Evolutionary conservation across 2,888 invertebrate genomes (phyloP).

Genomic region (Ectropis crepuscularia): DNA sequence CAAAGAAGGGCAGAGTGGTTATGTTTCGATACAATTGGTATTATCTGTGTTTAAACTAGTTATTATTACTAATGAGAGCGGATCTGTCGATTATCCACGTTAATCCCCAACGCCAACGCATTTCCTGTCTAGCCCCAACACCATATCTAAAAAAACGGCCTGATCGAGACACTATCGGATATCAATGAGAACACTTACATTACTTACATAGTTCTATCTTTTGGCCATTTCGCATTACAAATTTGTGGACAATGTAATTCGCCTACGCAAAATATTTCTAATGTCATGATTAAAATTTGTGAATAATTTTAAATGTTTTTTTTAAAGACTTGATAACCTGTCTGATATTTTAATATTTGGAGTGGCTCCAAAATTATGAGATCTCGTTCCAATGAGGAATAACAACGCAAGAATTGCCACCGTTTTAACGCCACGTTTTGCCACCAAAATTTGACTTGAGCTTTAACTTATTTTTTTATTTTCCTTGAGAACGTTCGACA

Average conservation of each 20-base stretch:
- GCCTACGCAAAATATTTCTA: constrained; percentile 44
- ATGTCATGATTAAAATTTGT: constrained; percentile 31
- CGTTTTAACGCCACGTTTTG: too few species aligned
- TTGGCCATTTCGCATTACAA: too few species aligned
- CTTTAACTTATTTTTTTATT: too few species aligned
- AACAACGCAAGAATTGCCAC: too few species aligned
- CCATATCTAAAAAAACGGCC: too few species aligned
- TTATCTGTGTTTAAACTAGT: constrained; percentile 15
- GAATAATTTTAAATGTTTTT: constrained; percentile 18
- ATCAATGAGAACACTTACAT: too few species aligned
- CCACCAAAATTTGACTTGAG: too few species aligned
- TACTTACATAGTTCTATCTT: too few species aligned
- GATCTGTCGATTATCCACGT: constrained; percentile 27
- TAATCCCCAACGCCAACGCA: constrained; percentile 51
- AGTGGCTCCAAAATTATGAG: background rate
- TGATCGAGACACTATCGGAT: too few species aligned
- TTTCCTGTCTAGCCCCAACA: constrained; percentile 46
- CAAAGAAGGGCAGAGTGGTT: background rate
- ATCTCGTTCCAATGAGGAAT: too few species aligned
- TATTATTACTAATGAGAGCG: constrained; percentile 24
- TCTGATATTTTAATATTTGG: background rate
- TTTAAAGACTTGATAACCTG: constrained; percentile 5
- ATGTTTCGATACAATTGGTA: background rate
- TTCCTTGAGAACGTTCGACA: too few species aligned
- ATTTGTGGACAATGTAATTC: constrained; percentile 24